A percentile compares a stretch with the other conserved stretches of the same genome.
These are phyloP conservation scores for Machimus rusticus DNA, from an alignment of 2,888 invertebrate species.

Conservation along the genomic window DNA sequence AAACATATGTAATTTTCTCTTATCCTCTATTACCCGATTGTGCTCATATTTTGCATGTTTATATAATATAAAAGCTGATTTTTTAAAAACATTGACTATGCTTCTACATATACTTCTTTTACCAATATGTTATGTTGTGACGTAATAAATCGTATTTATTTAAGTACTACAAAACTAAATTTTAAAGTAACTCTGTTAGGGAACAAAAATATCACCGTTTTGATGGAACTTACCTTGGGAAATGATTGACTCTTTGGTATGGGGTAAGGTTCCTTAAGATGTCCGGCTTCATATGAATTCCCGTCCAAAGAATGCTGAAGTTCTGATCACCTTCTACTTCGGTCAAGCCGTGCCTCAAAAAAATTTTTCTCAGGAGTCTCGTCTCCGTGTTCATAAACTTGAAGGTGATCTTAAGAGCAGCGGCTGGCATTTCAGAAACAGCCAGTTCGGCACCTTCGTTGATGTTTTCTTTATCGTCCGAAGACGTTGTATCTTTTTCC, in stretches of 20 bases:
- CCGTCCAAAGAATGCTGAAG: constrained; percentile 92
- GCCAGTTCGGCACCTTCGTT: constrained; percentile 6
- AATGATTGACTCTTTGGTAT: constrained; percentile 96
- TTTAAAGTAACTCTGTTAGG: not conserved
- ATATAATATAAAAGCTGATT: too few species aligned
- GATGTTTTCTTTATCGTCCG: constrained; percentile 50
- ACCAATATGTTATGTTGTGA: too few species aligned
- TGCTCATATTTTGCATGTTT: too few species aligned
- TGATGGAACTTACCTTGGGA: constrained; percentile 74
- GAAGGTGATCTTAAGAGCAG: constrained; percentile 76
- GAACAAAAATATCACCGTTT: not conserved
- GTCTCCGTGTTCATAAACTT: constrained; percentile 84
- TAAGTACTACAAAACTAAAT: not conserved
- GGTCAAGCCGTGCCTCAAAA: constrained; percentile 78
- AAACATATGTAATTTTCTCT: too few species aligned
- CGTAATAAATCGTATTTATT: not conserved
- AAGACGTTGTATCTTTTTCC: constrained; percentile 36
- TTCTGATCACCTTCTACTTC: constrained; percentile 76
- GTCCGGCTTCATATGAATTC: constrained; percentile 90
- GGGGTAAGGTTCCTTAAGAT: constrained; percentile 79
- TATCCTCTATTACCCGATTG: too few species aligned
- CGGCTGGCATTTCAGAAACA: constrained; percentile 68
- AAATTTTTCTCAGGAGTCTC: constrained; percentile 75
- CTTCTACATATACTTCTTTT: too few species aligned
- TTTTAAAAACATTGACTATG: too few species aligned